A percentile compares a stretch with the other conserved stretches of the same genome.
These are phyloP conservation scores for Drosophila nr. fundita DNA, from an alignment of 2,888 invertebrate species.

Conservation along the genomic window DNA sequence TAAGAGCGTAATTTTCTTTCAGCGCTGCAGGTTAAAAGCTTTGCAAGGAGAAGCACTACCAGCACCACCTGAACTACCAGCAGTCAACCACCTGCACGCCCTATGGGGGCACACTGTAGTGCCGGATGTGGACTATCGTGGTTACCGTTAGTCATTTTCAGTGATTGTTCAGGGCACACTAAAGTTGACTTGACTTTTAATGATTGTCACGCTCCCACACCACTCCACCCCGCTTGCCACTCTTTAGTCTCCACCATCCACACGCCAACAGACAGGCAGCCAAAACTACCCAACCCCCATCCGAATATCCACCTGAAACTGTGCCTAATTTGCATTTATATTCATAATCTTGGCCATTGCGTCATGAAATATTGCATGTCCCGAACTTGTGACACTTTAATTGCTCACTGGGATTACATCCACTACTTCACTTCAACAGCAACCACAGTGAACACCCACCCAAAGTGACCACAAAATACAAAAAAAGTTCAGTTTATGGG, in stretches of 20 bases:
- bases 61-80: not conserved
- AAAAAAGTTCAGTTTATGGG: slow-evolving; percentile 3
- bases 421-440: slow-evolving; percentile 6
- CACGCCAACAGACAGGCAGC: slow-evolving; percentile 61
- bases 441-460: slow-evolving; percentile 51
- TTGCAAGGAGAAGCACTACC: slow-evolving; percentile 24
- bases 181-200: slow-evolving; percentile 76
- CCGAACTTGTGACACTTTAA: slow-evolving; percentile 81
- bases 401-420: slow-evolving; percentile 70
- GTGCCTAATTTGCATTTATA: slow-evolving; percentile 81
- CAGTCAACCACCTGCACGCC: not conserved
- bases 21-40: slow-evolving; percentile 69
- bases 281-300: slow-evolving; percentile 1
- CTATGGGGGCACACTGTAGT: slow-evolving; percentile 26
- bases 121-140: slow-evolving; percentile 81
- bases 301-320: slow-evolving; percentile 26
- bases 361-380: slow-evolving; percentile 82
- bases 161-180: slow-evolving; percentile 69
- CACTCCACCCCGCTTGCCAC: not conserved
- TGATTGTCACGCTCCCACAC: slow-evolving; percentile 76
- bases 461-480: not conserved
- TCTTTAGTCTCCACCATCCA: not conserved
- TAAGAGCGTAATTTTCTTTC: slow-evolving; percentile 85
- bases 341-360: slow-evolving; percentile 78
- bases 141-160: slow-evolving; percentile 83